Conservation (phyloP, 2,888 invertebrate genomes). For the Blastobasis lacticolella region DNA sequence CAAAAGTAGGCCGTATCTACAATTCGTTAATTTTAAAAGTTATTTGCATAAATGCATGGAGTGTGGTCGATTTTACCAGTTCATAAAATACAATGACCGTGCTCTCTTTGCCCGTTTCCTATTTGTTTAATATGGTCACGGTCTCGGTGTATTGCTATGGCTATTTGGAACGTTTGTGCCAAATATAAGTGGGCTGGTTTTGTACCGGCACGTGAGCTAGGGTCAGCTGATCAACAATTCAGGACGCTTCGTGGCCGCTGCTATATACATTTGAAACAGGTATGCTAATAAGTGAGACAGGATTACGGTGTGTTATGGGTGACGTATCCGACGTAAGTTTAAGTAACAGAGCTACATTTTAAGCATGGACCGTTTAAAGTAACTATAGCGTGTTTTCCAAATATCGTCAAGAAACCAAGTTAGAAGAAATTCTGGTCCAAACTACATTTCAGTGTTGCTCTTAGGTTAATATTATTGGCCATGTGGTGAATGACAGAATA, state of each 20-base stretch:
- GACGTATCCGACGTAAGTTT: too few relatives aligned
- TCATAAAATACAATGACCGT: neutral
- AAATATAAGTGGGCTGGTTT: conserved; percentile 41
- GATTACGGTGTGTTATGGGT: neutral
- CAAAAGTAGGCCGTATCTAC: neutral
- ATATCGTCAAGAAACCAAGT: too few relatives aligned
- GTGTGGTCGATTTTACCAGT: neutral
- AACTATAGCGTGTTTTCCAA: too few relatives aligned
- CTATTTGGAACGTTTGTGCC: conserved; percentile 40
- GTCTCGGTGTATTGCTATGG: conserved; percentile 19
- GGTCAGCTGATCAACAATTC: conserved; percentile 38
- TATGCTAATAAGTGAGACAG: neutral
- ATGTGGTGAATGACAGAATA: too few relatives aligned
- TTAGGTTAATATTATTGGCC: too few relatives aligned
- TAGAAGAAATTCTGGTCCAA: too few relatives aligned
- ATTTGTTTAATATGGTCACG: conserved; percentile 22
- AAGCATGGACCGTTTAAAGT: too few relatives aligned
- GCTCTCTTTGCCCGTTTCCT: neutral
- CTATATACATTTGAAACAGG: too few relatives aligned
- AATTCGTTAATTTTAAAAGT: neutral
- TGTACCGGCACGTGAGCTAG: conserved; percentile 46
- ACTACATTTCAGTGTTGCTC: too few relatives aligned
- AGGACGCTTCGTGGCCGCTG: conserved; percentile 23
- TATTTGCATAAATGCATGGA: neutral
- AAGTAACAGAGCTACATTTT: too few relatives aligned